Evolutionary conservation across 2,797 vertebrate species (phyloP).

Genomic region (Eremophila alpestris): DNA sequence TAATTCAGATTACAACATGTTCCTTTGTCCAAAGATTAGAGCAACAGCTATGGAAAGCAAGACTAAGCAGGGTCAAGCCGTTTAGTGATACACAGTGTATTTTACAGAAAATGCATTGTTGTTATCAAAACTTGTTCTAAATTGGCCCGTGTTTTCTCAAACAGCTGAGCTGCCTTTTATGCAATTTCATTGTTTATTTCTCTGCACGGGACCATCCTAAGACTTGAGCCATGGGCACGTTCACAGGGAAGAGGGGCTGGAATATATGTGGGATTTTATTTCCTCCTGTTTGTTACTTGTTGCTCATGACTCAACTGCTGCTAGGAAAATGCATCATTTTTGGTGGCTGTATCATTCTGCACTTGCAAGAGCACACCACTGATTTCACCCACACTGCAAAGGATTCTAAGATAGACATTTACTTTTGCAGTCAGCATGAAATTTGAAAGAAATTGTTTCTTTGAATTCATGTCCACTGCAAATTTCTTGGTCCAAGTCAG

Average conservation of each 20-base stretch:
- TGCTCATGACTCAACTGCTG: not conserved
- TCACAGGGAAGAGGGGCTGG: not conserved
- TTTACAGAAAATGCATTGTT: not conserved
- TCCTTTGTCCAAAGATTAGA: not conserved
- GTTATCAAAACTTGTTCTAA: not conserved
- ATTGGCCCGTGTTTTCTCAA: not conserved
- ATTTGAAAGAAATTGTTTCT: not conserved
- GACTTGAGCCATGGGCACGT: not conserved
- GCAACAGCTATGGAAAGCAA: not conserved
- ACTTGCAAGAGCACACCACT: fast-evolving
- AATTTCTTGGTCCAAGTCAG: not conserved
- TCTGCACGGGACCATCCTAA: not conserved
- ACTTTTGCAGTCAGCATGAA: not conserved
- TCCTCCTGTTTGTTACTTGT: not conserved
- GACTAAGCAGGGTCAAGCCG: not conserved
- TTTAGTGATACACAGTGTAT: not conserved
- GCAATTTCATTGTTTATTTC: not conserved
- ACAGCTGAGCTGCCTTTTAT: not conserved
- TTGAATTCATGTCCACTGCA: not conserved
- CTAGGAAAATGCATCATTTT: not conserved
- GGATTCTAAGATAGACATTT: not conserved
- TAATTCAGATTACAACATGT: not conserved
- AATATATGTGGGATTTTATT: not conserved
- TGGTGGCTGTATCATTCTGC: not conserved
- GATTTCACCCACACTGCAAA: not conserved